phyloP scores from a whole-genome alignment of 2,113 vertebrate genomes.

The Potamarius usumacintae region DNA sequence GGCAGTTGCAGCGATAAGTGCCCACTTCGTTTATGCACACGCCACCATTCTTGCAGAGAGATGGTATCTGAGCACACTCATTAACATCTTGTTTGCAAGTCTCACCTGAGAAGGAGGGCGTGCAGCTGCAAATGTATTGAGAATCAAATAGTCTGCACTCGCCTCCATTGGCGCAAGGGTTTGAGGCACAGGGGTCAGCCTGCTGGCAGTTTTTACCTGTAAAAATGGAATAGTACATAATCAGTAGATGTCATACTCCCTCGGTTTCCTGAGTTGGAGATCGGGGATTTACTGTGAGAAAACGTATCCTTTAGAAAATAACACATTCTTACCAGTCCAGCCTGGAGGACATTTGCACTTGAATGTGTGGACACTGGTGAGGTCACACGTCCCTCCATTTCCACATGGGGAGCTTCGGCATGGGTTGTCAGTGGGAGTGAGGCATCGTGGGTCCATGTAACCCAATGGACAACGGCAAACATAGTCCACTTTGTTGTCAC shows the following conservation, averaged over 20 bases:
- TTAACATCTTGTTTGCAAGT: slow-evolving; percentile 91
- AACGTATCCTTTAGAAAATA: neutral
- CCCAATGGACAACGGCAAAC: slow-evolving; percentile 81
- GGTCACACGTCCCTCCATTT: slow-evolving; percentile 88
- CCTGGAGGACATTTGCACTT: slow-evolving; percentile 89
- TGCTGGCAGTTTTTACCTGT: slow-evolving; percentile 89
- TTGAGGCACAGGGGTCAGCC: slow-evolving; percentile 91
- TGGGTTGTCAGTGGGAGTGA: slow-evolving; percentile 75
- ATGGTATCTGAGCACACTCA: slow-evolving; percentile 74
- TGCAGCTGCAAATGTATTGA: slow-evolving; percentile 83
- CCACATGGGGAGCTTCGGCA: slow-evolving; percentile 84
- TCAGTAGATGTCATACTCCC: neutral
- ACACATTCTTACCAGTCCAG: slow-evolving; percentile 83
- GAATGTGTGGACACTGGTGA: slow-evolving; percentile 76
- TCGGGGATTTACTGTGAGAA: neutral
- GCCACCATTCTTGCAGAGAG: slow-evolving; percentile 81
- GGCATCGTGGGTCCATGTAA: slow-evolving; percentile 81
- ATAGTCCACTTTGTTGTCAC: slow-evolving; percentile 69
- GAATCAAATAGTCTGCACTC: slow-evolving; percentile 83
- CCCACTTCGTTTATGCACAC: slow-evolving; percentile 85
- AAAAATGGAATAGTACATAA: neutral
- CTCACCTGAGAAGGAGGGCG: slow-evolving; percentile 81
- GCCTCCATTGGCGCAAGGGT: slow-evolving; percentile 90
- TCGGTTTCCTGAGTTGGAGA: neutral
- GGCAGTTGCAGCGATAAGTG: slow-evolving; percentile 84